Evolutionary conservation across 2,113 vertebrate species (phyloP).

Genomic region (Microtus montanus): DNA sequence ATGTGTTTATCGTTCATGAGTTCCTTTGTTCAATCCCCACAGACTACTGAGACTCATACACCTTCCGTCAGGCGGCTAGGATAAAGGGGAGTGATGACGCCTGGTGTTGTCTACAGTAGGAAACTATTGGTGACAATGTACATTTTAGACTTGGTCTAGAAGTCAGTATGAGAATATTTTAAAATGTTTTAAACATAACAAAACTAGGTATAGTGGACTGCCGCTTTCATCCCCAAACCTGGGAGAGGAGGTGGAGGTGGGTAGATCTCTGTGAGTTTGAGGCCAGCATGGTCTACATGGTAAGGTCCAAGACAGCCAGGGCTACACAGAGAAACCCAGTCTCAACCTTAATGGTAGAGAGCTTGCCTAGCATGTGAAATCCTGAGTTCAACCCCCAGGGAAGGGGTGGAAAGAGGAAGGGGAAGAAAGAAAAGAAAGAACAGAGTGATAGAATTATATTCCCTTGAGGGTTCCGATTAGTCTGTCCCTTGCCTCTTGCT

Average conservation of each 20-base stretch:
- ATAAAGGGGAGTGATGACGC: neutral
- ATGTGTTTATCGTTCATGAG: neutral
- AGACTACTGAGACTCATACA: neutral
- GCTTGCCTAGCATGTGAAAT: neutral
- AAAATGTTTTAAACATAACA: neutral
- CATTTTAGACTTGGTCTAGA: conserved; percentile 1
- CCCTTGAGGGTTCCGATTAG: neutral
- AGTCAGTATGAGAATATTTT: neutral
- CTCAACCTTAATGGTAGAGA: neutral
- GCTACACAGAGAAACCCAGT: neutral
- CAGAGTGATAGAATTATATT: neutral
- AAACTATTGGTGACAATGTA: neutral
- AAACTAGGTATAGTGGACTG: neutral
- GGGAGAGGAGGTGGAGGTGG: neutral
- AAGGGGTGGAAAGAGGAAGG: neutral
- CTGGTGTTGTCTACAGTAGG: neutral
- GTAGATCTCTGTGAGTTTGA: neutral
- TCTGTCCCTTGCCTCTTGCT: neutral
- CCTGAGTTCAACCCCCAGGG: neutral
- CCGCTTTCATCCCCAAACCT: neutral
- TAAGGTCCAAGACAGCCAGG: neutral
- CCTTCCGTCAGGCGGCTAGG: neutral
- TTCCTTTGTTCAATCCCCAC: neutral
- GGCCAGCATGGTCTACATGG: neutral
- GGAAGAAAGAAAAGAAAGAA: neutral